Percentiles rank a stretch among this genome's conserved stretches.
Evolutionary conservation across 2,113 vertebrate species (phyloP).

Genomic region (Circaetus cinerascens): DNA sequence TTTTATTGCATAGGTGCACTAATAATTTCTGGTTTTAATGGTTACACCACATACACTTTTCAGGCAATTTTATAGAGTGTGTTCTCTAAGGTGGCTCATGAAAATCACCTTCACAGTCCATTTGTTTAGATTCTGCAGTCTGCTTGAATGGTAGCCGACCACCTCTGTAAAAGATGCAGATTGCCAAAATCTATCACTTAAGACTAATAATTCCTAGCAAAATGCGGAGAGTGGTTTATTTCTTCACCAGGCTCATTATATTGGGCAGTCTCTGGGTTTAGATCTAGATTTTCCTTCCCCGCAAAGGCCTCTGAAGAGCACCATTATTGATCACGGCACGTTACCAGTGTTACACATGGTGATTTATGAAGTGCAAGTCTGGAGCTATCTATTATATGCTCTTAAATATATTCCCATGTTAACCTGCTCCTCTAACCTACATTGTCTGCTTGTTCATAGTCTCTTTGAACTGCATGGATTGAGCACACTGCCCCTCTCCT

Average conservation of each 20-base stretch:
- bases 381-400: neutral
- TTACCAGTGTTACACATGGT: neutral
- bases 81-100: neutral
- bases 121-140: neutral
- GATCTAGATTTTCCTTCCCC: neutral
- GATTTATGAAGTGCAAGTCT: neutral
- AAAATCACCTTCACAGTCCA: conserved; percentile 37
- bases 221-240: neutral
- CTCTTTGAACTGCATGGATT: neutral
- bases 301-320: neutral
- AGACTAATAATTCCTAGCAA: neutral
- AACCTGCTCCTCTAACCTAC: neutral
- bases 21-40: neutral
- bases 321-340: neutral
- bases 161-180: neutral
- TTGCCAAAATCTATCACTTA: neutral
- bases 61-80: neutral
- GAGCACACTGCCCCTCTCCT: neutral
- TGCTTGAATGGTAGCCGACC: neutral
- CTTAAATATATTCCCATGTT: neutral
- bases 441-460: neutral
- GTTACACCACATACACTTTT: neutral
- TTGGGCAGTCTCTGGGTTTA: neutral
- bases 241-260: neutral
- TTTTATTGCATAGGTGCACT: neutral